Evolutionary conservation across 2,888 invertebrate genomes (phyloP), one percentile per base, ranked within the genome.

Genomic region (Chaetogeoica ovagalla): DNA sequence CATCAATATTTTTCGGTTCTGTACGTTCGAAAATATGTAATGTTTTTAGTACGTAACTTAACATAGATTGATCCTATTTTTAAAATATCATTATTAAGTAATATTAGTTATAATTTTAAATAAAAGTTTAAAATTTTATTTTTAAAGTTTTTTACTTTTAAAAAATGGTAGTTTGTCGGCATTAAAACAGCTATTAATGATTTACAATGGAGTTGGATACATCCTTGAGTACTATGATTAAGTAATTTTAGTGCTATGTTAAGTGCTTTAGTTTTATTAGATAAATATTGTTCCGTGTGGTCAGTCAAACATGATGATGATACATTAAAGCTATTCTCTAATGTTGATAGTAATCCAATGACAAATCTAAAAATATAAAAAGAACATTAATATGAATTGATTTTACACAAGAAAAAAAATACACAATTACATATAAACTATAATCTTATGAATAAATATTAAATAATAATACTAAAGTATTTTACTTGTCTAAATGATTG

Each of bases 111-210:
- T 39, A 70, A 59, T 55, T 59, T 65, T 66, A 43, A 63, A 72
- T 52, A 71, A 43, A 21, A 39, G 1, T 39, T 82, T 84, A 82
- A n/a, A n/a, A n/a, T n/a, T n/a, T n/a, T n/a, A n/a, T n/a, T n/a
- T n/a, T n/a, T n/a, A n/a, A n/a, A n/a, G n/a, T n/a, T n/a, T n/a
- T n/a, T n/a, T 85, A 91, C 95, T 89, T 96, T 97, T 85, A 95
- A 95, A 84, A 90, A 90, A 85, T 97, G 95, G 86, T 97, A 97
- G 9, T 90, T 86, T 55, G 55, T 19, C 48, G 90, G 88, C 66
- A 91, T 90, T 52, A 97, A 87, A 0, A 96, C 92, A 0, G 95
- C 91, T 83, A 98, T 87, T 81, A 97, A 89, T 48, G 93, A 92
- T 85, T 95, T 95, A 3, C 95, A 93, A 82, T 92, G 91, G 77